Evolutionary conservation across 2,888 invertebrate genomes (phyloP).

Genomic region (Pycnomerus fuliginosus): DNA sequence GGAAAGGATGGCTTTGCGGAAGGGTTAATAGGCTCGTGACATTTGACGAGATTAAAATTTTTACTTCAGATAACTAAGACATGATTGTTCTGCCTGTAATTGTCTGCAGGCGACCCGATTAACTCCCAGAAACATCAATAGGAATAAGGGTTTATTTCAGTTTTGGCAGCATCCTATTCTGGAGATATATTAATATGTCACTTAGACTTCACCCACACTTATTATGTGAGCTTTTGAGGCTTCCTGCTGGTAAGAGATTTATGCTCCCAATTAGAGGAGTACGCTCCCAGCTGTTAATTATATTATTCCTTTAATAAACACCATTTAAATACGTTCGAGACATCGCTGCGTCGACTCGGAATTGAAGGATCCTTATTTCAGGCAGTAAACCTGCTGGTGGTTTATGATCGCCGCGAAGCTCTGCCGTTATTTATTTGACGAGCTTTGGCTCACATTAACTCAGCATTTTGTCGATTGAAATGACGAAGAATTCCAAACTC

Average conservation of each 20-base stretch:
- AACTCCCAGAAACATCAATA: conserved; percentile 7
- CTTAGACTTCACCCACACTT: conserved; percentile 4
- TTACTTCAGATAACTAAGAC: too few species aligned
- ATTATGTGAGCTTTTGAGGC: conserved; percentile 7
- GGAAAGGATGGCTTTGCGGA: too few species aligned
- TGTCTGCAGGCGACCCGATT: conserved; percentile 9
- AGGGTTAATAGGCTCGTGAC: too few species aligned
- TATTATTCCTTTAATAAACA: conserved; percentile 17
- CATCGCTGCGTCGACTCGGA: conserved; percentile 6
- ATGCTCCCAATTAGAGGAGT: conserved; percentile 12
- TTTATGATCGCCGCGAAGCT: too few species aligned
- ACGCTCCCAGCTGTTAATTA: conserved; percentile 8
- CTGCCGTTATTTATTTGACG: too few species aligned
- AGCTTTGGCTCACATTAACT: too few species aligned
- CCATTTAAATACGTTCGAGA: conserved; percentile 13
- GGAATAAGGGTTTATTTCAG: conserved; percentile 10
- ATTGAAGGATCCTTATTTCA: too few species aligned
- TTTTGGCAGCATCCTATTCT: conserved; percentile 1
- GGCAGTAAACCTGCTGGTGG: too few species aligned
- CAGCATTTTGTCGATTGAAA: too few species aligned
- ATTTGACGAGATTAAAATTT: too few species aligned
- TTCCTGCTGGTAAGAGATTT: conserved; percentile 8
- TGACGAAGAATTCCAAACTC: too few species aligned
- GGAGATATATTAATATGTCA: conserved; percentile 8
- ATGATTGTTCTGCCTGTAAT: conserved; percentile 12